Conservation (phyloP, 2,888 invertebrate genomes). For the Drosophila longiperda region DNA sequence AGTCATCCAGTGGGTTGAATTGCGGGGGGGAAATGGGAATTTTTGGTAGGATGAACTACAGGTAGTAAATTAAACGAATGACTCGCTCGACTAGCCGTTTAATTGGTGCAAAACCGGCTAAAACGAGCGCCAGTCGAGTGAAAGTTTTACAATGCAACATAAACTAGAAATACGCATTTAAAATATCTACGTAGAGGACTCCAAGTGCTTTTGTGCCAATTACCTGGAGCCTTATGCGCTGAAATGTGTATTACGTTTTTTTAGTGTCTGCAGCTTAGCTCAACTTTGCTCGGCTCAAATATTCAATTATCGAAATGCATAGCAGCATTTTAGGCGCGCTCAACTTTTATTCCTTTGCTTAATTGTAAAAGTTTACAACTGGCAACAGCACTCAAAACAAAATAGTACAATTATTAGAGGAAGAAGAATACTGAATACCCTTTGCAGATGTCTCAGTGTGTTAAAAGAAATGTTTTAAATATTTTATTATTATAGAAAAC, state of each 20-base stretch:
- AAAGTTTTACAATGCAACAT: constrained; percentile 26
- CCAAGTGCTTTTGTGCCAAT: constrained; percentile 46
- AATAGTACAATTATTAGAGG: not conserved
- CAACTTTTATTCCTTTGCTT: constrained; percentile 72
- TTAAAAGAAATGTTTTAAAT: not conserved
- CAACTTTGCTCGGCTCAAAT: constrained; percentile 35
- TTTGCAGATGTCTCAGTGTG: not conserved
- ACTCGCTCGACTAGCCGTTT: constrained; percentile 63
- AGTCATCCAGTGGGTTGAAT: constrained; percentile 36
- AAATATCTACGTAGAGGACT: not conserved
- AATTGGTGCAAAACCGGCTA: constrained; percentile 46
- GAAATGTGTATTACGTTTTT: constrained; percentile 56
- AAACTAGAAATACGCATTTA: constrained; percentile 24
- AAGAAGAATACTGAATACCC: constrained; percentile 11
- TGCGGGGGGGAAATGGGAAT: not conserved
- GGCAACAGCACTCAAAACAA: constrained; percentile 6
- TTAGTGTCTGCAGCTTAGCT: constrained; percentile 34
- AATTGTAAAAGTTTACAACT: constrained; percentile 73
- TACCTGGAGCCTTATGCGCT: constrained; percentile 38
- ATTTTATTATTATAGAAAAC: not conserved
- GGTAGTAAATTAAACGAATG: constrained; percentile 82
- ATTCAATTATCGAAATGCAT: constrained; percentile 76
- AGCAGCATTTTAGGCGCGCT: constrained; percentile 43
- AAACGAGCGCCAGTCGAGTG: constrained; percentile 24
- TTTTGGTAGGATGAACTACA: constrained; percentile 29